Percentiles rank a stretch among this genome's conserved stretches.
These are phyloP conservation scores for Tachuris rubrigastra DNA, from an alignment of 2,113 vertebrate genomes.

Conservation along the genomic window DNA sequence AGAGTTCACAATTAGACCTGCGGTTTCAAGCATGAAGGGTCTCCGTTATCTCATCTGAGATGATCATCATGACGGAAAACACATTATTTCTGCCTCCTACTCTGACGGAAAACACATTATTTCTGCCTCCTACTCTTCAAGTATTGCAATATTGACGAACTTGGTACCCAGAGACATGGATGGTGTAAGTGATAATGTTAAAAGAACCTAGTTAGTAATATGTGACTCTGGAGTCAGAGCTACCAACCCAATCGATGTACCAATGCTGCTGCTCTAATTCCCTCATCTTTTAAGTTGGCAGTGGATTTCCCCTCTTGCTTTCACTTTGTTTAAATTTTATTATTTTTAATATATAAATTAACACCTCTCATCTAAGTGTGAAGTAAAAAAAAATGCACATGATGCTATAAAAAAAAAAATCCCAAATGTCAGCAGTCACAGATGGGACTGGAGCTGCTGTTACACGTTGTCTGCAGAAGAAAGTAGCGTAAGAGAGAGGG, in stretches of 20 bases:
- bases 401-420: not conserved
- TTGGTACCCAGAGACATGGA: not conserved
- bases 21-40: not conserved
- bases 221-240: not conserved
- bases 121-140: not conserved
- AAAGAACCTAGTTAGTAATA: not conserved
- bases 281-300: not conserved
- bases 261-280: not conserved
- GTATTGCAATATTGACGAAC: not conserved
- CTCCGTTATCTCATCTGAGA: not conserved
- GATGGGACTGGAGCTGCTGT: not conserved
- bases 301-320: not conserved
- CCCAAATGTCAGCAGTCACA: not conserved
- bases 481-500: not conserved
- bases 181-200: not conserved
- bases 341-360: slow-evolving; percentile 29
- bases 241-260: not conserved
- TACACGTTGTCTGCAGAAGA: not conserved
- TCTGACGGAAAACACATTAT: not conserved
- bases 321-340: not conserved
- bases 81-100: not conserved
- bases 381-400: not conserved
- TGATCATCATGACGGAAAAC: not conserved
- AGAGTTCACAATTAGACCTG: not conserved
- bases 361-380: not conserved